phyloP scores from a whole-genome alignment of 2,888 invertebrate species.

The Branchellion lobata region DNA sequence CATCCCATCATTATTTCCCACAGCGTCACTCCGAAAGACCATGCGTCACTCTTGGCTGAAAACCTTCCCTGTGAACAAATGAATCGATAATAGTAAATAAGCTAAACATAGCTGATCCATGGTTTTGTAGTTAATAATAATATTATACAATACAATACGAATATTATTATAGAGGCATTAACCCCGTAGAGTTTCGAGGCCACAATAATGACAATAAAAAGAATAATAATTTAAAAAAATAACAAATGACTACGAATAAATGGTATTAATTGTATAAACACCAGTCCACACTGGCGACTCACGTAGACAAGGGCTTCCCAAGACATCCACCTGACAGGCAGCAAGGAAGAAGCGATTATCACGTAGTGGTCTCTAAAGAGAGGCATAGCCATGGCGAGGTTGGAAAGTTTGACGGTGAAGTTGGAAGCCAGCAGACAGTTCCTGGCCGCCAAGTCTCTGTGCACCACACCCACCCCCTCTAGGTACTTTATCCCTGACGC shows the following conservation, averaged over 20 bases:
- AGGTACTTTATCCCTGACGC: conserved; percentile 34
- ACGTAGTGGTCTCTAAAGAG: conserved; percentile 13
- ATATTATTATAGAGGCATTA: no score
- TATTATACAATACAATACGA: no score
- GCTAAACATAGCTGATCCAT: not conserved
- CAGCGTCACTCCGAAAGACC: conserved; percentile 33
- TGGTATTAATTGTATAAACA: no score
- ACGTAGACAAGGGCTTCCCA: conserved; percentile 31
- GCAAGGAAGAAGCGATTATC: not conserved
- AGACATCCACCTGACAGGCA: conserved; percentile 35
- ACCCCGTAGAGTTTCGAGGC: no score
- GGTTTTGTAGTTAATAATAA: not conserved
- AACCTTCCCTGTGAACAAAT: conserved; percentile 23
- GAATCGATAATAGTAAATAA: not conserved
- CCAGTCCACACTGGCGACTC: no score
- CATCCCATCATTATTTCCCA: conserved; percentile 30
- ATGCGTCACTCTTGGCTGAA: conserved; percentile 23
- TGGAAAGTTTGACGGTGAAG: conserved; percentile 25
- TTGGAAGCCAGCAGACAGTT: conserved; percentile 33
- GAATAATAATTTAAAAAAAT: no score
- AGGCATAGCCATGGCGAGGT: conserved; percentile 27
- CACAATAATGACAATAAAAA: not conserved
- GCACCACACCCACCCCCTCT: conserved; percentile 12
- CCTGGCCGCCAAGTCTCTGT: conserved; percentile 32
- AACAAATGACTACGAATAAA: no score